Evolutionary conservation across 1,140 invertebrate species (phyloP), one percentile per base, ranked within the genome.

Genomic region (Lasioglossum baleicum): DNA sequence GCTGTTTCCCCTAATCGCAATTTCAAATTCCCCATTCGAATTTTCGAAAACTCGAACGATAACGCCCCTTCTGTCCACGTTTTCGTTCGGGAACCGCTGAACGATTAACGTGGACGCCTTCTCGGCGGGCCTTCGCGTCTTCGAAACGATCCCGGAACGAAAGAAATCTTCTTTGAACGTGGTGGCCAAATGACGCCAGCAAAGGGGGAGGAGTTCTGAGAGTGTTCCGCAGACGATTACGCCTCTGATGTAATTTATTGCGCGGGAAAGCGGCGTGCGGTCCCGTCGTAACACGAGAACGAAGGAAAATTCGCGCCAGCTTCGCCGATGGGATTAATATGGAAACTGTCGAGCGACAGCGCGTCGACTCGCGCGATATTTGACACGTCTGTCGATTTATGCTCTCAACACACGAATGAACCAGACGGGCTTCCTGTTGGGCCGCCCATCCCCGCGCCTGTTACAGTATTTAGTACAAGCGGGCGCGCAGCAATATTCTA

Each of bases 191-290:
- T n/a, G 56, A 20, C 17, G 56, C 20, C 7, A 8, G 56, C 2
- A 7, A n/a, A 58, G 56, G 7, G 56, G 20, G 20, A n/a, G 56
- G 20, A 58, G 53, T 20, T n/a, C 53, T 5, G 20, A 17, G 20
- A 20, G 13, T 58, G 53, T 58, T 58, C 53, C 53, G 53, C 20
- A 20, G 53, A 58, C 56, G 56, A 58, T 58, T 58, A 58, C 56
- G 56, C 56, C 56, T 58, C 56, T n/a, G 56, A 58, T 58, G 56
- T 58, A 58, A 58, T 58, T 58, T 58, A 58, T n/a, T n/a, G 56
- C 56, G 56, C 56, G 56, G 56, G n/a, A 58, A 58, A 58, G 56
- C 56, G 56, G 20, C 56, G 56, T n/a, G 56, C 56, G 56, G 56
- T 58, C 56, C 20, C 20, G 6, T n/a, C 56, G 56, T 58, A 58